phyloP scores from a whole-genome alignment of 1,140 invertebrate genomes.

The Drosophila arizonae region DNA sequence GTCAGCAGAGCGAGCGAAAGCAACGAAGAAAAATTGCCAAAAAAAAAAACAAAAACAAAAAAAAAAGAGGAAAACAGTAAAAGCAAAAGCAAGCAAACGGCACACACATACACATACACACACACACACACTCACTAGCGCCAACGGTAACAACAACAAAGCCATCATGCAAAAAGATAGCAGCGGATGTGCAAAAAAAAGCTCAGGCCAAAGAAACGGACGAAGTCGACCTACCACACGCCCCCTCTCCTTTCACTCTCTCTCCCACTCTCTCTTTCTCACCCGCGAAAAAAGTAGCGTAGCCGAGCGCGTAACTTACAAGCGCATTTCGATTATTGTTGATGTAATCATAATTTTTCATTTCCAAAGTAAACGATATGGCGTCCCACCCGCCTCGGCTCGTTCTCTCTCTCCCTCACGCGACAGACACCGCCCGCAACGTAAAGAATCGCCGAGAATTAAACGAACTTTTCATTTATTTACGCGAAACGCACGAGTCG shows the following conservation, averaged over 20 bases:
- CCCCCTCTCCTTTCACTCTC: not conserved
- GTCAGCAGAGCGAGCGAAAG: slow-evolving; percentile 64
- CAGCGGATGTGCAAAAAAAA: slow-evolving; percentile 38
- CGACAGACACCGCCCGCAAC: slow-evolving; percentile 12
- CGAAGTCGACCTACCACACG: not conserved
- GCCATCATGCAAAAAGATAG: slow-evolving; percentile 57
- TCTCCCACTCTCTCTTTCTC: not conserved
- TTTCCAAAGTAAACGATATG: slow-evolving; percentile 79
- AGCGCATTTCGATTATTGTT: slow-evolving; percentile 81
- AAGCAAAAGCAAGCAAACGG: slow-evolving; percentile 22
- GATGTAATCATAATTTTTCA: slow-evolving; percentile 81
- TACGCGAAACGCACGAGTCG: slow-evolving; percentile 67
- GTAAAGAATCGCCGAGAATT: slow-evolving; percentile 75
- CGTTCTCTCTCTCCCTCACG: not conserved
- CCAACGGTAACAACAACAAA: slow-evolving; percentile 41
- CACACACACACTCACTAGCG: not conserved
- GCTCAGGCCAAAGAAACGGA: slow-evolving; percentile 4
- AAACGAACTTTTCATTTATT: slow-evolving; percentile 80
- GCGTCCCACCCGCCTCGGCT: not conserved
- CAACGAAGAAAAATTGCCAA: slow-evolving; percentile 76
- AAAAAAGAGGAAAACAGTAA: slow-evolving; percentile 20
- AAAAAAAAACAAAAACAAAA: slow-evolving; percentile 30
- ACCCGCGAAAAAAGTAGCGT: not conserved
- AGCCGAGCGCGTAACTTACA: slow-evolving; percentile 64
- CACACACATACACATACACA: not conserved